These are phyloP conservation scores for Bombus waltoni DNA, from an alignment of 1,140 invertebrate species.

Conservation along the genomic window DNA sequence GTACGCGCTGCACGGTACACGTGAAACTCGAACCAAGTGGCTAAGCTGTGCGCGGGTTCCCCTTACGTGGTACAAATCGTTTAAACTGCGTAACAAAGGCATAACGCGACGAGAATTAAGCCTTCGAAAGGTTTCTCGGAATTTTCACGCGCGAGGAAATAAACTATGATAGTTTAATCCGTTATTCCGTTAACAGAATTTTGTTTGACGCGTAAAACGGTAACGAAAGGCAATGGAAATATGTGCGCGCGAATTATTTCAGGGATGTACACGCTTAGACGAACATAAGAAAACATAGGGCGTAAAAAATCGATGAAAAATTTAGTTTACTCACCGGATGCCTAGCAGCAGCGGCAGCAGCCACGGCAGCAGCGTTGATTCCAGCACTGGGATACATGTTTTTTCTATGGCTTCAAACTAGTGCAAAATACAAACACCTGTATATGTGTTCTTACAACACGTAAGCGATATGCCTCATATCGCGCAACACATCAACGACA, in stretches of 20 bases:
- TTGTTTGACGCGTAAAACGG: neutral
- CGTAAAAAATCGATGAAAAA: neutral
- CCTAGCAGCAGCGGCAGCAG: slow-evolving; percentile 84
- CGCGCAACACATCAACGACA: slow-evolving; percentile 36
- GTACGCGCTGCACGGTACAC: neutral
- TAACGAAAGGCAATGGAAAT: neutral
- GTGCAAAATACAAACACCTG: slow-evolving; percentile 29
- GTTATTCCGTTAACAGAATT: neutral
- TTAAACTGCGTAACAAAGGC: slow-evolving; percentile 53
- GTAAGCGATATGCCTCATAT: slow-evolving; percentile 42
- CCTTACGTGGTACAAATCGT: slow-evolving; percentile 57
- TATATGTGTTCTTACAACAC: slow-evolving; percentile 30
- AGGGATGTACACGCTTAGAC: too few relatives aligned
- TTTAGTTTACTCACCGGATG: slow-evolving; percentile 83
- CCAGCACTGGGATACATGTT: slow-evolving; percentile 85
- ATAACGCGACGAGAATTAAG: slow-evolving; percentile 15
- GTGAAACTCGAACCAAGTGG: slow-evolving; percentile 59
- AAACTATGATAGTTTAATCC: neutral
- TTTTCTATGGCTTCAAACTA: slow-evolving; percentile 32
- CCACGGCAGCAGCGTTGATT: slow-evolving; percentile 85
- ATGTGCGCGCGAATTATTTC: neutral
- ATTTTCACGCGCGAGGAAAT: neutral
- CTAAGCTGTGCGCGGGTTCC: slow-evolving; percentile 27
- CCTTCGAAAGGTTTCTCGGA: neutral
- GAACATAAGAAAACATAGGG: neutral